phyloP scores from a whole-genome alignment of 1,140 invertebrate genomes.

The Tetranychus cinnabarinus region DNA sequence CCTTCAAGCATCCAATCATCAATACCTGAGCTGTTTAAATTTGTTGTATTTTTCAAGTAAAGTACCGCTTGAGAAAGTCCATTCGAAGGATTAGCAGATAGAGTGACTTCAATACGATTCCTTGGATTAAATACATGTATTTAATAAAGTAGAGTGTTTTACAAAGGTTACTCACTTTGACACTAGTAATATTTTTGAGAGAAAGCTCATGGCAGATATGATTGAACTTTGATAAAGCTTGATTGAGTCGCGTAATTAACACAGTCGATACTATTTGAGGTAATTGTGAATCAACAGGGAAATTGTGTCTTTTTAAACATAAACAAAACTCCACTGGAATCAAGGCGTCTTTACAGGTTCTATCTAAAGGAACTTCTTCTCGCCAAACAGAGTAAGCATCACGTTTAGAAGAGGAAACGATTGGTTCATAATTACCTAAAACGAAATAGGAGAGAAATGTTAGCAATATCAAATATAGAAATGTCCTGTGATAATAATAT shows the following conservation, averaged over 20 bases:
- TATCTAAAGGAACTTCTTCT: slow-evolving; percentile 2
- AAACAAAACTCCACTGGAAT: slow-evolving; percentile 6
- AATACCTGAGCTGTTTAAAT: too few relatives aligned
- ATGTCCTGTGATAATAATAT: not conserved
- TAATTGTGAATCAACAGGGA: not conserved
- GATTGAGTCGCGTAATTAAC: not conserved
- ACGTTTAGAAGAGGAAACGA: not conserved
- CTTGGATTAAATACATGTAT: not conserved
- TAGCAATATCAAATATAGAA: not conserved
- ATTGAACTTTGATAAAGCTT: not conserved
- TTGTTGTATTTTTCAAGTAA: not conserved
- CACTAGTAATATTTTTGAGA: not conserved
- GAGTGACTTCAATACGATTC: not conserved
- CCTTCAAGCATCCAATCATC: not conserved
- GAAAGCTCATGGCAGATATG: not conserved
- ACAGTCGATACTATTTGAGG: not conserved
- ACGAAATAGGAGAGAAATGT: too few relatives aligned
- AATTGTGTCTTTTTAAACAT: not conserved
- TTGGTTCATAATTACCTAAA: too few relatives aligned
- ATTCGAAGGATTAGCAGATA: not conserved
- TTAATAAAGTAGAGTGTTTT: not conserved
- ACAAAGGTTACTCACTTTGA: not conserved
- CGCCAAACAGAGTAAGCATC: not conserved
- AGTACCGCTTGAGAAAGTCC: not conserved
- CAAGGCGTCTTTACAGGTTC: slow-evolving; percentile 5